Percentiles rank a stretch among this genome's conserved stretches.
These are phyloP conservation scores for Steinernema scapterisci DNA, from an alignment of 2,888 invertebrate genomes.

Conservation along the genomic window DNA sequence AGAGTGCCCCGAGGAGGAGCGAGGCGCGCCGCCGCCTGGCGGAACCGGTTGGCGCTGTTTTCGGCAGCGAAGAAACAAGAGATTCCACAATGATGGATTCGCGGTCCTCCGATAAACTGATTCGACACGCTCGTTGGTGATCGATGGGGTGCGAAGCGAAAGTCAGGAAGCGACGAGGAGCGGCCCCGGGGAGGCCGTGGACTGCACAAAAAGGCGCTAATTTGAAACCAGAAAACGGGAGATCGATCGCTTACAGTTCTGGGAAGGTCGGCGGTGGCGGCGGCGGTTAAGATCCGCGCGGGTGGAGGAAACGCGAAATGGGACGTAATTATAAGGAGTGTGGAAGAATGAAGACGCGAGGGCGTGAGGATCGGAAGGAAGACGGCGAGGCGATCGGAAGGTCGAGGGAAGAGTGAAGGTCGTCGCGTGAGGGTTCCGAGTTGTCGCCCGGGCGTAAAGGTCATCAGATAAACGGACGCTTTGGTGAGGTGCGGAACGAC, in stretches of 20 bases:
- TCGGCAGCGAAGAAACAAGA: constrained; percentile 21
- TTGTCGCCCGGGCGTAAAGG: constrained; percentile 27
- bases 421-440: background rate
- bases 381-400: constrained; percentile 1
- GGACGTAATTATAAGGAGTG: constrained; percentile 14
- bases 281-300: background rate
- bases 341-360: background rate
- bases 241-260: constrained; percentile 26
- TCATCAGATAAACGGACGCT: constrained; percentile 26
- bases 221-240: background rate
- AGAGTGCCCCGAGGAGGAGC: constrained; percentile 2
- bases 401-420: constrained; percentile 11
- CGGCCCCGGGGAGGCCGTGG: background rate
- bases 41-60: constrained; percentile 32
- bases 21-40: background rate
- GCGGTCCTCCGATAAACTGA: background rate
- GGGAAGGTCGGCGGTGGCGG: background rate
- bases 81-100: background rate
- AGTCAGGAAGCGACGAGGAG: background rate
- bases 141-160: constrained; percentile 8
- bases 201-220: background rate
- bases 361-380: background rate
- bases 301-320: background rate
- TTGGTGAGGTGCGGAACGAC: constrained; percentile 6
- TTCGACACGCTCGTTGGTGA: constrained; percentile 16